These are phyloP conservation scores for Agrochola lota DNA, from an alignment of 2,888 invertebrate genomes.

Conservation along the genomic window DNA sequence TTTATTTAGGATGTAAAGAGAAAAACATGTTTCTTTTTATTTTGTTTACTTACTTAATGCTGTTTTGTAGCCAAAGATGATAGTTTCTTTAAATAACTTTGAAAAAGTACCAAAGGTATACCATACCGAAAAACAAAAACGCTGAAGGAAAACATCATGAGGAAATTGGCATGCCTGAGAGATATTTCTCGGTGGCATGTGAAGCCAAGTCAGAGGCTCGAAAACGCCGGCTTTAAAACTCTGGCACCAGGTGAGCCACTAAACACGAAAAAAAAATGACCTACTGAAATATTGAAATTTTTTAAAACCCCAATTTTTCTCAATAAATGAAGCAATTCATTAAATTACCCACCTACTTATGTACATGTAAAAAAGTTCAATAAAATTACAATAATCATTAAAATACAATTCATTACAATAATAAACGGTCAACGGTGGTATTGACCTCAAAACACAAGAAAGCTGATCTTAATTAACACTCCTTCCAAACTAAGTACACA, in stretches of 20 bases:
- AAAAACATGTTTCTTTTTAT: slow-evolving; percentile 10
- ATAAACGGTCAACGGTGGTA: neutral
- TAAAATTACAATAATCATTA: neutral
- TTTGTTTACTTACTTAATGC: neutral
- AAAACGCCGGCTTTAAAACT: too few relatives aligned
- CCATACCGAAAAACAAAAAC: too few relatives aligned
- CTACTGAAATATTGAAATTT: neutral
- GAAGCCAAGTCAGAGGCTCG: too few relatives aligned
- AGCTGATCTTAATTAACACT: slow-evolving; percentile 39
- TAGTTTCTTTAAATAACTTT: neutral
- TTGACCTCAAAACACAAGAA: slow-evolving; percentile 15
- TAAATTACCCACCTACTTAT: neutral
- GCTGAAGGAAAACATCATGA: too few relatives aligned
- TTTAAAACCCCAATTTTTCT: neutral
- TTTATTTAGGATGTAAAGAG: slow-evolving; percentile 28
- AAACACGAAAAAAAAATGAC: too few relatives aligned
- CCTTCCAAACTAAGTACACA: slow-evolving; percentile 10
- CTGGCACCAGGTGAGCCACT: too few relatives aligned
- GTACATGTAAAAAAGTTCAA: neutral
- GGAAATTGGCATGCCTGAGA: too few relatives aligned
- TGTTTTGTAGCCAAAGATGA: neutral
- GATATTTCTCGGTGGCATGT: too few relatives aligned
- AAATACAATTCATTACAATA: neutral
- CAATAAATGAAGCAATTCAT: neutral
- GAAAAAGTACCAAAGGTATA: too few relatives aligned